Evolutionary conservation across 2,888 invertebrate species (phyloP), one percentile per base, ranked within the genome.

Genomic region (Anticlea derivata): DNA sequence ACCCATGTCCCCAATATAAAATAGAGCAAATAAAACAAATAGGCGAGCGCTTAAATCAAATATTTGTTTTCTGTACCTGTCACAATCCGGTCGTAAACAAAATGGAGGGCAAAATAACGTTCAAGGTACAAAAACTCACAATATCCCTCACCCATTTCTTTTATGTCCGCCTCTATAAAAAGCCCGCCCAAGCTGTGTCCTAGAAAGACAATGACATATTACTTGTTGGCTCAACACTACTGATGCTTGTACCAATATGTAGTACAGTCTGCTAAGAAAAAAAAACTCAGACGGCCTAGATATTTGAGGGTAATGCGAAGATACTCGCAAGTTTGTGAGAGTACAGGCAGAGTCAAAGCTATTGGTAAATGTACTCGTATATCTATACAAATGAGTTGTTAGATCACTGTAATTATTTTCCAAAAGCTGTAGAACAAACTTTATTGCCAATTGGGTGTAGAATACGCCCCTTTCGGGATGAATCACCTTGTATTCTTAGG

Each of bases 141-240:
- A 49, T 51, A 50, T 47, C 48, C 11, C 20, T 45, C 46, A 43
- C 55, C 60, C 52, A 56, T 56, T 55, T 60, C 48, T 57, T 60
- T 60, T 60, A 60, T 49, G 50, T 48, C 24, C 30, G 37, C 49
- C 23, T 31, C 54, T 37, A 54, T 54, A 60, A 58, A 60, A 58
- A 54, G 38, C 50, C 44, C 46, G 41, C 49, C 50, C 52, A 38
- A 45, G 47, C 51, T 45, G 40, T 54, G 58, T 50, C 56, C 56
- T 49, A 55, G 48, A 52, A 49, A 58, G 48, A 57, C 54, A 56
- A 53, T 55, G 56, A 61, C 56, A 47, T 61, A 59, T 61, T 55
- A 51, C 58, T 49, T 47, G 58, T 55, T 40, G 39, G 46, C 8
- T 46, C 38, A 38, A 50, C 38, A 38, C 41, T 34, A 45, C 40